Conservation (phyloP, 2,113 vertebrate genomes). For the Sylvietta virens region DNA sequence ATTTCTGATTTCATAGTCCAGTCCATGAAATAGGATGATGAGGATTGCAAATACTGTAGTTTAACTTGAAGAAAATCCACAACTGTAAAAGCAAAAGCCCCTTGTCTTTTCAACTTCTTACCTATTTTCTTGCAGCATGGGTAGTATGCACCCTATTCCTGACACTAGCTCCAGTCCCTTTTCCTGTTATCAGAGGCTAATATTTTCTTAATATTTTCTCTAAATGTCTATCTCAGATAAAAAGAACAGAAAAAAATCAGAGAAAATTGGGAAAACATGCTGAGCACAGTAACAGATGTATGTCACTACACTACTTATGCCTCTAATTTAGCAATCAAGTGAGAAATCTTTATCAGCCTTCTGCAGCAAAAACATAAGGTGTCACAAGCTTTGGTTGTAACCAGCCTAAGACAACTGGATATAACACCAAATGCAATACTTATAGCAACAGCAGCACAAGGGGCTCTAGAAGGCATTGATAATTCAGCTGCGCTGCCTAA, state of each 20-base stretch:
- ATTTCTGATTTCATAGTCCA: no score
- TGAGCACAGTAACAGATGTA: neutral
- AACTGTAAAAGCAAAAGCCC: neutral
- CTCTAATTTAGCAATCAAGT: neutral
- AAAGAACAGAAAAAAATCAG: constrained; percentile 17
- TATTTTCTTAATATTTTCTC: neutral
- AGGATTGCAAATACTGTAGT: neutral
- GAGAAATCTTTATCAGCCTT: neutral
- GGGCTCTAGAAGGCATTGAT: neutral
- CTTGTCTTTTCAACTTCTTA: neutral
- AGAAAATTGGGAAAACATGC: neutral
- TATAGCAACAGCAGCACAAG: neutral
- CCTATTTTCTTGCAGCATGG: neutral
- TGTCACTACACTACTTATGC: neutral
- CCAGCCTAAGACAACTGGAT: neutral
- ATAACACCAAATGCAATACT: neutral
- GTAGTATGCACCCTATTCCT: neutral
- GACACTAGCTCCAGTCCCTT: neutral
- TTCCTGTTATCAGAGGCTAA: neutral
- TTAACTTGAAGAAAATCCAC: neutral
- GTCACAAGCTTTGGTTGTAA: neutral
- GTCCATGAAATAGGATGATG: neutral
- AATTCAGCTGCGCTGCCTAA: neutral
- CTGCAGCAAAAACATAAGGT: neutral
- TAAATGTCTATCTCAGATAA: neutral